Base-by-base conservation (phyloP, 2,888 invertebrate genomes). In the Falcaria lacertinaria region DNA sequence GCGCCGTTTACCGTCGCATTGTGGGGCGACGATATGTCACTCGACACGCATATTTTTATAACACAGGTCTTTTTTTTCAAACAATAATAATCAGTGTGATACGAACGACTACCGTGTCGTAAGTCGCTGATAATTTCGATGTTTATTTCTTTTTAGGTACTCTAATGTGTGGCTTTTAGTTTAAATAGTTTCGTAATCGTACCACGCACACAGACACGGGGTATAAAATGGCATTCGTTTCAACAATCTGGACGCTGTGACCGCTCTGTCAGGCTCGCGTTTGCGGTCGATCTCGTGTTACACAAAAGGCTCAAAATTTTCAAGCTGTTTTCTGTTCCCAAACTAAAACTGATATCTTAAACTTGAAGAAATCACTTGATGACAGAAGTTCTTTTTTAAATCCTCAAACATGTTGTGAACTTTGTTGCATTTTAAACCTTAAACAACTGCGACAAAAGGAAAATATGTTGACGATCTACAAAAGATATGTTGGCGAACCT, bases 1-100 rank as follows among this genome's bases (percentile, higher is more conserved):
- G 71, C 68, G 80, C 72, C 74, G 80, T 75, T 85, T 81, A 74
- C 71, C 70, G 67, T 59, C 64, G 58, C 70, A 57, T 64, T 68
- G 71, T 74, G 74, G 70, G 68, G 60, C 64, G 68, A 76, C 69
- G 37, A 37, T 37, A 69, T 74, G 77, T 79, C 71, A 68, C 61
- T 68, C 54, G 64, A 77, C 78, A 79, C 74, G 78, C 84, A 87
- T 87, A 85, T 80, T 87, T 85, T 79, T 80, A 80, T 86, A 84
- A 87, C 86, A 84, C 80, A 77, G 80, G 70, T 75, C 76, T 66
- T 78, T 80, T 76, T 70, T 69, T 75, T 71, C 59, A 62, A 64
- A 59, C 28, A 28, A 43, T 43, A 69, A 69, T 71, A 72, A 82
- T 83, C 79, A 75, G 80, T 80, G 77, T 84, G 77, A 83, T 83